Evolutionary conservation across 2,113 vertebrate species (phyloP), one percentile per base, ranked within the genome.

Genomic region (Pionites leucogaster): DNA sequence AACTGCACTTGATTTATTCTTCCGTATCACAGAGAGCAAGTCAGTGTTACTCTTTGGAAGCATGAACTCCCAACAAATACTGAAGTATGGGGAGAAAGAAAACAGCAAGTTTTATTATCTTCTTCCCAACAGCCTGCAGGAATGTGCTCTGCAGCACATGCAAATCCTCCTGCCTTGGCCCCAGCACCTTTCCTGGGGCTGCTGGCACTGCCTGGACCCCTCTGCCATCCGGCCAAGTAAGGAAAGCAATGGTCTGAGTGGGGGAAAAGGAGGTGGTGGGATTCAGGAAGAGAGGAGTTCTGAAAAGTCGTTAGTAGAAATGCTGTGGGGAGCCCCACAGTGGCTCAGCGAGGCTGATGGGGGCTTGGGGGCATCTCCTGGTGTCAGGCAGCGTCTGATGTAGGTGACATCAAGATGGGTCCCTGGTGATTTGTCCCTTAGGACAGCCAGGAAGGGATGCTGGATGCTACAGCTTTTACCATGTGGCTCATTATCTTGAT

Each of bases 1-100:
- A 86, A 83, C 72, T 18, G 23, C 1, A 0, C 50, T 91, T 91
- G 84, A 88, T 92, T 89, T 94, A 75, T 86, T 94, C 82, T 88
- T 84, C 71, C 0, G 0, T 62, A 42, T 39, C 25, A 20, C 0
- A 0, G 60, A 55, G 63, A 91, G 49, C 23, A 28, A 75, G 46
- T 62, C 92, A 50, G 49, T 62, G 28, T 74, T 91, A 69, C 50
- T 84, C 75, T 90, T 78, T 52, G 60, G 69, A 92, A 79, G 63
- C 13, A 50, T 53, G 59, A 91, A 39, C 18, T 53, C 76, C 76
- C 31, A 88, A 64, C 69, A 82, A 86, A 75, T 19, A n/a, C 47
- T 90, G 77, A 63, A 0, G 0, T 42, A 53, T 7, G 5, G 31
- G 28, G 49, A 71, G 68, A 80, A 91, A 78, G 60, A 82, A 95